Conservation (phyloP, 2,797 vertebrate genomes). For the Brachymystax lenok region DNA sequence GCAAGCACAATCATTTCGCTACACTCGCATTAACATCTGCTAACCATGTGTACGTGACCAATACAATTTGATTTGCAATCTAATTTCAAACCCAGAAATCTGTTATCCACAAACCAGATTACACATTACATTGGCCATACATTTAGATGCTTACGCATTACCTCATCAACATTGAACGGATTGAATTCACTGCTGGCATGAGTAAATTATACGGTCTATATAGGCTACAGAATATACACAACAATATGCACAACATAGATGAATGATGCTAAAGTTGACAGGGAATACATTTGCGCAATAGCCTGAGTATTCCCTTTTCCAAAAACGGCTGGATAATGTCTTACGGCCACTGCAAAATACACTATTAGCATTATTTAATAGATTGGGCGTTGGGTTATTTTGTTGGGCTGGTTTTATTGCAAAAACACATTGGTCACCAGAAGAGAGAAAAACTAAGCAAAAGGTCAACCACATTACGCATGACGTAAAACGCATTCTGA, state of each 20-base stretch:
- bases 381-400: neutral
- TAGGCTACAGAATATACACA: too few species aligned
- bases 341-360: neutral
- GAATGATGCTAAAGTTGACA: too few species aligned
- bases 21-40: too few species aligned
- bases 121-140: neutral
- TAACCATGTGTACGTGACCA: too few species aligned
- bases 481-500: too few species aligned
- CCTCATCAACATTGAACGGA: neutral
- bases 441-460: neutral
- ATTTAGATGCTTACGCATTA: neutral
- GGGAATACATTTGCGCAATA: neutral
- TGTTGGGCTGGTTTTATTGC: neutral
- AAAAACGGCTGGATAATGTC: neutral
- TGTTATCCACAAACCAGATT: constrained; percentile 4
- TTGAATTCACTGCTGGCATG: neutral
- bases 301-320: neutral
- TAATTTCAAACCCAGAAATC: constrained; percentile 14
- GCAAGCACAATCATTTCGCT: too few species aligned
- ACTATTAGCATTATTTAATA: neutral
- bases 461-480: neutral
- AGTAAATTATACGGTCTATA: too few species aligned
- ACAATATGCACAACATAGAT: too few species aligned
- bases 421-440: neutral
- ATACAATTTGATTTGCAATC: neutral